Percentiles rank a stretch among this genome's conserved stretches.
Evolutionary conservation across 2,797 vertebrate species (phyloP).

Genomic region (Chaetophractus vellerosus): DNA sequence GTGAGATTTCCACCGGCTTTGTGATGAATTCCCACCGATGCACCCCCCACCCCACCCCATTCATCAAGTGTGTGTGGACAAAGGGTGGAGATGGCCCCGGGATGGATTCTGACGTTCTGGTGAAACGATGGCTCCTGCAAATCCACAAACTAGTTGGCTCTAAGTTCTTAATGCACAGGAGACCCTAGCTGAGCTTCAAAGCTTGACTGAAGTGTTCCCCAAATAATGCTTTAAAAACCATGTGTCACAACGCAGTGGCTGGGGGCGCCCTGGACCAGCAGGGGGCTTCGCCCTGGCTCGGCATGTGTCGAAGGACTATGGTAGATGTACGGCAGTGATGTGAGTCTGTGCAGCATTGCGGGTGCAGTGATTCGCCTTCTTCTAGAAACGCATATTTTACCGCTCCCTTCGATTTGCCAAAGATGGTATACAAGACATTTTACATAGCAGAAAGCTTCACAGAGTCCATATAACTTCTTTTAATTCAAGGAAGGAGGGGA

Average conservation of each 20-base stretch:
- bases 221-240: conserved; percentile 81
- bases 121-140: conserved; percentile 35
- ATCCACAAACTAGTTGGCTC: conserved; percentile 26
- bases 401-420: conserved; percentile 78
- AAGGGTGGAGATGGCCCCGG: conserved; percentile 66
- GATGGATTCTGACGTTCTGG: conserved; percentile 52
- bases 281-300: conserved; percentile 79
- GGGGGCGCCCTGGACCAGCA: conserved; percentile 75
- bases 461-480: conserved; percentile 77
- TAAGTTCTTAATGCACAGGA: conserved; percentile 71
- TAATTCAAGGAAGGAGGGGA: conserved; percentile 21
- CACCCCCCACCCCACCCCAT: neutral
- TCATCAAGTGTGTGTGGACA: conserved; percentile 60
- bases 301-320: conserved; percentile 80
- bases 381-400: conserved; percentile 81
- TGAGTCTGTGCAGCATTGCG: conserved; percentile 86
- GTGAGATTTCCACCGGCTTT: too few relatives aligned
- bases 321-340: conserved; percentile 77
- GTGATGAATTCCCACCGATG: conserved; percentile 57
- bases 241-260: conserved; percentile 84
- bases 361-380: conserved; percentile 86
- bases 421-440: conserved; percentile 79
- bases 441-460: conserved; percentile 85
- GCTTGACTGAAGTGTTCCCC: conserved; percentile 76
- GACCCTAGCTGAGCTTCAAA: conserved; percentile 85